Percentiles rank a stretch among this genome's conserved stretches.
Conservation (phyloP, 2,113 vertebrate genomes). For the Calyptomena viridis region DNA sequence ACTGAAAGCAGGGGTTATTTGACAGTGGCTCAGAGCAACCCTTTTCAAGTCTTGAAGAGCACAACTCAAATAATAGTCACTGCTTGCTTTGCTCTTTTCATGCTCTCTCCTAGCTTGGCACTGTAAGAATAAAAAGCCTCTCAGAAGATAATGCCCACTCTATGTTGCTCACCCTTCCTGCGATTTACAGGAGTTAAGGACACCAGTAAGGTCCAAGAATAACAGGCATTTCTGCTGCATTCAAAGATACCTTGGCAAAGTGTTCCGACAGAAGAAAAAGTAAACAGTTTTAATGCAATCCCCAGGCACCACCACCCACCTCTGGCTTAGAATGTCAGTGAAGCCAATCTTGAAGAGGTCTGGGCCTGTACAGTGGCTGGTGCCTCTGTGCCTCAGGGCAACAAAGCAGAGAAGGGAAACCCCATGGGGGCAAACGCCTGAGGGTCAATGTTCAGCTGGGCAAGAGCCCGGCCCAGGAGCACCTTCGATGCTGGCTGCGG, state of each 20-base stretch:
- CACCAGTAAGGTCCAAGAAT: background rate
- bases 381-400: background rate
- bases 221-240: background rate
- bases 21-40: background rate
- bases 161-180: background rate
- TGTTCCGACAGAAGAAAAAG: background rate
- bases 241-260: background rate
- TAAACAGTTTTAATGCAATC: background rate
- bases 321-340: background rate
- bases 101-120: background rate
- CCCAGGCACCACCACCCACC: background rate
- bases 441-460: background rate
- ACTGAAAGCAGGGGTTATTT: background rate
- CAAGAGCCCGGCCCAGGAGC: background rate
- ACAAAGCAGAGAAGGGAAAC: background rate
- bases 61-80: background rate
- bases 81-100: slow-evolving; percentile 17
- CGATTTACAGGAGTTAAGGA: background rate
- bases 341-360: background rate
- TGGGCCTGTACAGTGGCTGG: background rate
- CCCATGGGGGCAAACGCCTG: background rate
- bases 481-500: background rate
- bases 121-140: background rate
- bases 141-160: background rate
- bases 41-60: background rate